phyloP scores from a whole-genome alignment of 2,888 invertebrate species.

The Zhuqinia jingwanae region DNA sequence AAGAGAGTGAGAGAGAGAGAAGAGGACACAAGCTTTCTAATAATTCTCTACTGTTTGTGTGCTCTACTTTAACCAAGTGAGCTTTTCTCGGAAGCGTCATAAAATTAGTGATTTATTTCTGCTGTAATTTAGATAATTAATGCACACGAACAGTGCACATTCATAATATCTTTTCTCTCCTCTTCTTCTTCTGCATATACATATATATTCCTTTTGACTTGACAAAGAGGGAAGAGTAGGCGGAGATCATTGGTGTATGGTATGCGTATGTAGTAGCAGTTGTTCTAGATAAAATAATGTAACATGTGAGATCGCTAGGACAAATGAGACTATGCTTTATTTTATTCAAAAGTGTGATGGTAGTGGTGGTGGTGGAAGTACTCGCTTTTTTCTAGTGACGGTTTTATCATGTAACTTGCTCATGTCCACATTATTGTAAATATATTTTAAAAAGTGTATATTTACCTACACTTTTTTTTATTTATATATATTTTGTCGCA shows the following conservation, averaged over 20 bases:
- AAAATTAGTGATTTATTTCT: conserved; percentile 79
- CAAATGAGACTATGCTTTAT: conserved; percentile 38
- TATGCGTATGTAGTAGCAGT: conserved; percentile 45
- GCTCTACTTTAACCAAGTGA: conserved; percentile 63
- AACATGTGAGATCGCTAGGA: conserved; percentile 20
- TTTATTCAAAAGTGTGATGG: no score
- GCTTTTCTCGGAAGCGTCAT: conserved; percentile 77
- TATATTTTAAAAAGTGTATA: background rate
- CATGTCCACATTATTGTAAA: background rate
- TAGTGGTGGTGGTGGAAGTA: background rate
- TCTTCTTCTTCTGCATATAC: conserved; percentile 34
- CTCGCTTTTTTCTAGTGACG: background rate
- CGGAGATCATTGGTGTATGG: conserved; percentile 62
- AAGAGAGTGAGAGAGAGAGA: conserved; percentile 6
- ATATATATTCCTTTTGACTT: background rate
- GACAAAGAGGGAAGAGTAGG: conserved; percentile 70
- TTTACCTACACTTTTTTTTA: background rate
- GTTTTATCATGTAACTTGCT: background rate
- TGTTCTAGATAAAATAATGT: conserved; percentile 7
- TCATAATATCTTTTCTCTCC: conserved; percentile 64
- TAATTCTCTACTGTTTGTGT: conserved; percentile 29
- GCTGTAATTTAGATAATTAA: conserved; percentile 79
- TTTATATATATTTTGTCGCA: conserved; percentile 18
- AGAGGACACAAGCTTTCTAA: conserved; percentile 47
- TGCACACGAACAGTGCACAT: conserved; percentile 76